Base-by-base conservation (phyloP, 2,797 vertebrate genomes). In the Pagetopsis macropterus region DNA sequence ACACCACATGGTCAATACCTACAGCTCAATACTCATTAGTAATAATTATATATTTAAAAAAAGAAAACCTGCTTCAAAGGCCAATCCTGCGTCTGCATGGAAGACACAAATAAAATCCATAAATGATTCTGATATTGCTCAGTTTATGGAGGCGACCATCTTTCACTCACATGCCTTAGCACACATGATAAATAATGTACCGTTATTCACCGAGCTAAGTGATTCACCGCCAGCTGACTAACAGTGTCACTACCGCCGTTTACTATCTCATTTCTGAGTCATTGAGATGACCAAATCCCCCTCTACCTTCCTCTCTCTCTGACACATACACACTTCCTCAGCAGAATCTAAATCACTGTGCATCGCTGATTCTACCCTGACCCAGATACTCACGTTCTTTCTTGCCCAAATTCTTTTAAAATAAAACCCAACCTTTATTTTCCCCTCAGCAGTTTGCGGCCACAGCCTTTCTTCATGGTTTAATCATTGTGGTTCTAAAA, bases 341-440 rank as follows among this genome's bases (percentile, higher is more conserved):
- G 69, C 61, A 63, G 59, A 73, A 23, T 73, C 72, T 71, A 84
- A 87, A 87, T 72, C 86, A 73, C 69, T 69, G 76, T 58, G 82
- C 68, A 67, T 65, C 17, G 4, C 66, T 79, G 73, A 86, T 77
- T 89, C 72, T 72, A 77, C 75, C 58, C 81, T 91, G 90, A 91
- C 91, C 92, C 87, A 92, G 61, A 90, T 91, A 82, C 78, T 80
- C 63, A 4, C 49, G 46, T 81, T 81, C 66, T 73, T 87, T 89
- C 70, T 84, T 68, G 66, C 64, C 76, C 83, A 88, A 90, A 91
- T 87, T 86, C 87, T 90, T 92, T 89, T 82, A 89, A 87, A 89
- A 87, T 71, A 64, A 77, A 72, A 83, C 72, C 69, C 66, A 72
- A 75, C 79, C 72, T 65, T 58, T 68, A 21, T 62, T 62, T n/a